Base-by-base conservation (phyloP, 2,113 vertebrate species). In the Condylura cristata region DNA sequence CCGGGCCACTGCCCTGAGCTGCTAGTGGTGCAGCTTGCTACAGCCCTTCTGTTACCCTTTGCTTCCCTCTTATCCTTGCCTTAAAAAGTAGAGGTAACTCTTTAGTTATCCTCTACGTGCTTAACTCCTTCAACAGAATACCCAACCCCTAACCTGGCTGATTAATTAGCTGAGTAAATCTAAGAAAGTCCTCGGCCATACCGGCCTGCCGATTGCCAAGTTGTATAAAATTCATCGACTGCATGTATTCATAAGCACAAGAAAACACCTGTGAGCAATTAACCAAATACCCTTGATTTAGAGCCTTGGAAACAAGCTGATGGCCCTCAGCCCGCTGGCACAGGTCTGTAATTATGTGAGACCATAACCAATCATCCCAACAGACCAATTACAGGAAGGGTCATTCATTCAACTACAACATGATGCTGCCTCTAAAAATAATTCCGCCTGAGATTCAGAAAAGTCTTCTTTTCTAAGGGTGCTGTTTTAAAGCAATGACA, bases 251-350 rank as follows among this genome's bases (percentile, higher is more conserved):
- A 34, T 87, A 93, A 86, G 63, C 76, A 68, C 44, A 18, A 88
- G 95, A 75, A 96, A 93, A 95, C 96, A 95, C 92, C 95, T 96
- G 96, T 92, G 90, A 94, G 68, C 68, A 90, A 93, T 96, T 97
- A 96, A 78, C 72, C 22, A 65, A 86, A 66, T n/a, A 51, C 68
- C 86, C 92, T 89, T 86, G 93, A 89, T 89, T 96, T 86, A 95
- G 90, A 92, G 63, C 32, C 68, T 65, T 71, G 78, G 74, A 82
- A 76, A 83, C 70, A 90, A 14, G 65, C 34, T 78, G 80, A 78
- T 41, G 86, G 66, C 34, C 78, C 81, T 89, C 17, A 85, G 93
- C 90, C 44, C 1, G 0, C 65, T 93, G 95, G 95, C 75, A 53
- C 28, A 7, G 75, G 71, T 88, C 94, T 95, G 1, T 95, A 96